phyloP scores from a whole-genome alignment of 2,113 vertebrate species.

The Erinaceus europaeus region DNA sequence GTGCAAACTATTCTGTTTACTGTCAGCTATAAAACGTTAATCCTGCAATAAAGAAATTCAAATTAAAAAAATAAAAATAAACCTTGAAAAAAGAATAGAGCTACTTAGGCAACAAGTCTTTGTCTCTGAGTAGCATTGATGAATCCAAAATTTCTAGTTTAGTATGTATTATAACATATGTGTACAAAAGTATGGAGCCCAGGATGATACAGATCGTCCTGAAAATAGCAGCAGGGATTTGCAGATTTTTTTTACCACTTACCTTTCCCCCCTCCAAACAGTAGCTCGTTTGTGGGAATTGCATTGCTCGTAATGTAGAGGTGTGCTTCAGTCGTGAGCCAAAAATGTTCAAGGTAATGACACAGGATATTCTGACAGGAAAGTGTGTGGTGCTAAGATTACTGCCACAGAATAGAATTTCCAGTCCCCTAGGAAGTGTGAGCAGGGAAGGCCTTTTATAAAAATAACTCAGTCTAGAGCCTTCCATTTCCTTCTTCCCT shows the following conservation, averaged over 20 bases:
- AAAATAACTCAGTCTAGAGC: background rate
- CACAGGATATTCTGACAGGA: conserved; percentile 27
- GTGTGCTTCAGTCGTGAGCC: conserved; percentile 30
- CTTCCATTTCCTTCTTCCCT: background rate
- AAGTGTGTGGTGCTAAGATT: conserved; percentile 27
- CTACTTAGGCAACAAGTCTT: background rate
- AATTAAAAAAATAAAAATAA: too few species aligned
- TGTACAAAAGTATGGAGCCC: conserved; percentile 29
- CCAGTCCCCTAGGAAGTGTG: background rate
- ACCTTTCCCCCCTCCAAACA: background rate
- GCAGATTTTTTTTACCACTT: conserved; percentile 36
- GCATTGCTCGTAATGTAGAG: conserved; percentile 1
- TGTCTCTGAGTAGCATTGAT: background rate
- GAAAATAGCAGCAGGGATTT: conserved; percentile 27
- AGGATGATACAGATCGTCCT: conserved; percentile 54
- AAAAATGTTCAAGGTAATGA: conserved; percentile 17
- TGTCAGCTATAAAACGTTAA: too few species aligned
- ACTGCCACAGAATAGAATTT: conserved; percentile 15
- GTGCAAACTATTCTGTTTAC: too few species aligned
- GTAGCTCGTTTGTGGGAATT: conserved; percentile 58
- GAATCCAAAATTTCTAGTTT: conserved; percentile 16
- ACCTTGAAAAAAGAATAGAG: background rate
- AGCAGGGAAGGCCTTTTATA: background rate
- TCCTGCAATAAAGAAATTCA: too few species aligned
- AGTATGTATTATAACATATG: background rate